phyloP scores from a whole-genome alignment of 2,797 vertebrate species.

The Eremophila alpestris region DNA sequence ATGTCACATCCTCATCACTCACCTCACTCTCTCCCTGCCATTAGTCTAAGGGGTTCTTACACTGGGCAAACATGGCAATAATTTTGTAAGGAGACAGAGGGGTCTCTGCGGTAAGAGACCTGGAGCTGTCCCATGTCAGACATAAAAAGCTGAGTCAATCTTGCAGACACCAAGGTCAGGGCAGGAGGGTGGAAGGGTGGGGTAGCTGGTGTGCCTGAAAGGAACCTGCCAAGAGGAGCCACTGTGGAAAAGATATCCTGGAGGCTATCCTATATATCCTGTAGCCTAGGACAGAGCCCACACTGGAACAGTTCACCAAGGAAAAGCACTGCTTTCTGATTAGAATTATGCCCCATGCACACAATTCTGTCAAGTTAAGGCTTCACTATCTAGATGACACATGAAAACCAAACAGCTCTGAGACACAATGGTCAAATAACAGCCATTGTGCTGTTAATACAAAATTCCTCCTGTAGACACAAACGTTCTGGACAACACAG shows the following conservation, averaged over 20 bases:
- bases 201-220: not conserved
- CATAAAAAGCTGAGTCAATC: not conserved
- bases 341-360: not conserved
- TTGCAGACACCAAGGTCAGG: not conserved
- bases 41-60: not conserved
- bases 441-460: not conserved
- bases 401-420: not conserved
- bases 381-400: not conserved
- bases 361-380: not conserved
- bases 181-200: accelerated
- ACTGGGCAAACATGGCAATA: not conserved
- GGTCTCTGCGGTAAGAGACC: not conserved
- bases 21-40: not conserved
- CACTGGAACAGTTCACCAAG: accelerated
- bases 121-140: not conserved
- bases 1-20: not conserved
- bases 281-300: not conserved
- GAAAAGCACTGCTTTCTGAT: not conserved
- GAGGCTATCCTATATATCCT: not conserved
- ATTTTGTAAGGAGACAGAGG: not conserved
- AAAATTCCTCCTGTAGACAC: not conserved
- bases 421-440: not conserved
- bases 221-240: not conserved
- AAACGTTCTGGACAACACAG: not conserved
- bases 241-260: not conserved